Evolutionary conservation across 2,113 vertebrate genomes (phyloP), one percentile per base, ranked within the genome.

Genomic region (Rhea americana): DNA sequence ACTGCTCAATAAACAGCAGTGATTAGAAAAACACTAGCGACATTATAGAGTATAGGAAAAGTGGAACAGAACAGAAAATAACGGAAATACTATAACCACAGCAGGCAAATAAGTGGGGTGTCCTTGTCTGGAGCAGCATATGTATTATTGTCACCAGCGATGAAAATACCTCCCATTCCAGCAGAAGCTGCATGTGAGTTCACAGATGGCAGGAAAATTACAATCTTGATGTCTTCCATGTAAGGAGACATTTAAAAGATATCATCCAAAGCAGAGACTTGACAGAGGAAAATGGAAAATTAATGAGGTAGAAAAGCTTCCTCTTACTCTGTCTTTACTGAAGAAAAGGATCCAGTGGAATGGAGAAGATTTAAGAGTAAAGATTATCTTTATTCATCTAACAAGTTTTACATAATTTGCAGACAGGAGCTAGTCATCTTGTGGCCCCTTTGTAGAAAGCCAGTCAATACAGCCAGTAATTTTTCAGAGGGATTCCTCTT

Each of bases 91-190:
- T 61, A 79, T 86, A 92, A 56, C 24, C 89, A 66, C 67, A 89
- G 75, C 30, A 94, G 55, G 68, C 50, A 96, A 87, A 85, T 32
- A 68, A 92, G 48, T 56, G 55, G 90, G 83, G 59, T 92, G 86
- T 82, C 89, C 78, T 63, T 68, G 82, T 61, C 80, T 86, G 81
- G 73, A 84, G 70, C 68, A 93, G 41, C 26, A 4, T 26, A 37
- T 58, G 58, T 83, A 77, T 59, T 81, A 75, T 17, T 47, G 61
- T 63, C 85, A 95, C 39, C 76, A 85, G 76, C 83, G 66, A 82
- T 6, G 18, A 86, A 92, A 94, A 92, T 61, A 84, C 53, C 93
- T 92, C 89, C 77, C 20, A 4, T 61, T 66, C 92, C 92, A 89
- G 76, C 4, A 5, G 45, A 84, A 80, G 76, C 58, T 79, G 70